These are phyloP conservation scores for Neomicropteryx cornuta DNA, from an alignment of 1,140 invertebrate genomes.

Conservation along the genomic window DNA sequence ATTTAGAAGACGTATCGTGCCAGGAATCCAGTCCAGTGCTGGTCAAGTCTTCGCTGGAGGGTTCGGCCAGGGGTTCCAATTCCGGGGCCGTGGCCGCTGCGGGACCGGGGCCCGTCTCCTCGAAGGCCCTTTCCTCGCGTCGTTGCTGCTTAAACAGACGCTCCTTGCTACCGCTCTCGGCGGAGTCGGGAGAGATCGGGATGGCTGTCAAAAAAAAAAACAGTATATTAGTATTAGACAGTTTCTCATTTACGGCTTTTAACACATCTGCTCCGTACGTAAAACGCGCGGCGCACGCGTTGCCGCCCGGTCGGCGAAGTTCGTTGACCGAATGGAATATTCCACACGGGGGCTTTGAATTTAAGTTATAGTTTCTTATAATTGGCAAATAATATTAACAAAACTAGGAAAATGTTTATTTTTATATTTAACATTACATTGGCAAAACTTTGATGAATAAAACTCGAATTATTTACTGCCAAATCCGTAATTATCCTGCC, in stretches of 20 bases:
- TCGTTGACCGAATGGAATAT: no score
- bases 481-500: no score
- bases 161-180: constrained; percentile 16
- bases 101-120: constrained; percentile 21
- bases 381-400: no score
- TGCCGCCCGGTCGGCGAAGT: constrained; percentile 30
- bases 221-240: no score
- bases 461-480: no score
- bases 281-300: constrained; percentile 30
- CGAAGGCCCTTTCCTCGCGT: constrained; percentile 29
- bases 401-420: no score
- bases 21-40: constrained; percentile 54
- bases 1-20: constrained; percentile 61
- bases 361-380: no score
- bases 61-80: constrained; percentile 48
- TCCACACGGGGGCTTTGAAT: no score
- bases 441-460: no score
- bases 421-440: no score
- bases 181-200: constrained; percentile 21
- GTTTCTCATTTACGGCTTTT: neutral
- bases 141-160: constrained; percentile 29
- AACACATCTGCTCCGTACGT: no score
- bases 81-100: constrained; percentile 32
- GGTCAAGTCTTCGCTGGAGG: constrained; percentile 53
- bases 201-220: constrained; percentile 15